These are phyloP conservation scores for Erebia ligea DNA, from an alignment of 2,888 invertebrate species.

Conservation along the genomic window DNA sequence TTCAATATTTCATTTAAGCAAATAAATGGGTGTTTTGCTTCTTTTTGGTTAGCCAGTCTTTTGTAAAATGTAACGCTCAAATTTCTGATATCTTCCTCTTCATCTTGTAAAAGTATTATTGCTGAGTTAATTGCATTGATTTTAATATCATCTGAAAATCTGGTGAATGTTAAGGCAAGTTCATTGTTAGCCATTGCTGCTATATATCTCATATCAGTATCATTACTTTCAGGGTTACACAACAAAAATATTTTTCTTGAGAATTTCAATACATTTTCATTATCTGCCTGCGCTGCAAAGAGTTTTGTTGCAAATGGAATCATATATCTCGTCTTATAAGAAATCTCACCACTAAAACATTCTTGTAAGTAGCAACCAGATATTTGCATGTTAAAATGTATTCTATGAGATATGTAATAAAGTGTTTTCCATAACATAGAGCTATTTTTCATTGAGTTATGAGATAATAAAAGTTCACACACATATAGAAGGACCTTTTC, in stretches of 20 bases:
- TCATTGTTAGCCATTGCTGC: constrained; percentile 70
- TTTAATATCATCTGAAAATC: constrained; percentile 56
- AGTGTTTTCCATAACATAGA: constrained; percentile 61
- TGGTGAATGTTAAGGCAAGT: constrained; percentile 53
- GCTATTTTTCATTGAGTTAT: constrained; percentile 50
- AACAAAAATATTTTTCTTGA: constrained; percentile 54
- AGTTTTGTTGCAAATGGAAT: constrained; percentile 63
- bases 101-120: constrained; percentile 80
- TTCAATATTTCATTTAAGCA: constrained; percentile 60
- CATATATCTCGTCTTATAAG: constrained; percentile 61
- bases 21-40: constrained; percentile 59
- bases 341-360: constrained; percentile 43
- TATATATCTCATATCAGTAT: constrained; percentile 68
- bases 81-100: constrained; percentile 77
- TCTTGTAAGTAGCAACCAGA: constrained; percentile 43
- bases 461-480: constrained; percentile 50
- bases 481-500: constrained; percentile 49
- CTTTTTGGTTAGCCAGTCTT: constrained; percentile 46
- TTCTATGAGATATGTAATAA: constrained; percentile 58
- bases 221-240: constrained; percentile 59
- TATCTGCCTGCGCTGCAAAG: constrained; percentile 39
- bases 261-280: constrained; percentile 46
- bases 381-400: constrained; percentile 42
- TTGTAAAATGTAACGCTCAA: constrained; percentile 61
- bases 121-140: constrained; percentile 63